These are phyloP conservation scores for Tolmerus cingulatus DNA, from an alignment of 2,888 invertebrate genomes.

Conservation along the genomic window DNA sequence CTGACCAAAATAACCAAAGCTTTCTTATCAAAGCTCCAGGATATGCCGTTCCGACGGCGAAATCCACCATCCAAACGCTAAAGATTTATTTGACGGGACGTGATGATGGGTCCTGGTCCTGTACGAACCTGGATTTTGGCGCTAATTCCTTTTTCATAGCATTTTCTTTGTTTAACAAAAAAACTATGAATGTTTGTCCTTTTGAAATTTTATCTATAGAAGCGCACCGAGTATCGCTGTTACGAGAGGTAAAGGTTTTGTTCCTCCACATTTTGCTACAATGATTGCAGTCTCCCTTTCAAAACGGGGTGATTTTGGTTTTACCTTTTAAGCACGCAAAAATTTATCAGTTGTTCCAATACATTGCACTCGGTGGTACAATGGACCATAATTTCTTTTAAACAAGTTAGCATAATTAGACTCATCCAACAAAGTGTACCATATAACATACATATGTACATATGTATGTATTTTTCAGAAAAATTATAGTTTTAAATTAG, in stretches of 20 bases:
- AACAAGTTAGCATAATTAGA: too few relatives aligned
- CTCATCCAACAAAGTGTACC: too few relatives aligned
- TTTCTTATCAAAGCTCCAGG: conserved; percentile 31
- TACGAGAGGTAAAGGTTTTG: too few relatives aligned
- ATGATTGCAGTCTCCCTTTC: background rate
- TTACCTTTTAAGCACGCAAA: too few relatives aligned
- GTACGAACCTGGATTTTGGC: background rate
- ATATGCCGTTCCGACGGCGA: background rate
- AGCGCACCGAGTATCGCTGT: background rate
- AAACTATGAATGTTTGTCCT: background rate
- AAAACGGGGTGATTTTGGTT: too few relatives aligned
- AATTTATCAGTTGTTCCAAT: too few relatives aligned
- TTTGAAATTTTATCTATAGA: background rate
- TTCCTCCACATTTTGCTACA: background rate
- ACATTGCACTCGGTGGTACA: too few relatives aligned
- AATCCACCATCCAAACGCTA: background rate
- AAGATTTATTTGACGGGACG: background rate
- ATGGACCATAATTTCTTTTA: too few relatives aligned
- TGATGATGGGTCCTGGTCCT: background rate
- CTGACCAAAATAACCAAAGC: background rate
- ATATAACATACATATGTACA: too few relatives aligned
- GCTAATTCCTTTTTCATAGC: background rate
- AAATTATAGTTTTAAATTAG: too few relatives aligned
- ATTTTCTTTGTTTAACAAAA: background rate
- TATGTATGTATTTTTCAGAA: too few relatives aligned